A percentile compares a stretch with the other conserved stretches of the same genome.
phyloP scores from a whole-genome alignment of 2,888 invertebrate genomes.

The Pollenia amentaria region DNA sequence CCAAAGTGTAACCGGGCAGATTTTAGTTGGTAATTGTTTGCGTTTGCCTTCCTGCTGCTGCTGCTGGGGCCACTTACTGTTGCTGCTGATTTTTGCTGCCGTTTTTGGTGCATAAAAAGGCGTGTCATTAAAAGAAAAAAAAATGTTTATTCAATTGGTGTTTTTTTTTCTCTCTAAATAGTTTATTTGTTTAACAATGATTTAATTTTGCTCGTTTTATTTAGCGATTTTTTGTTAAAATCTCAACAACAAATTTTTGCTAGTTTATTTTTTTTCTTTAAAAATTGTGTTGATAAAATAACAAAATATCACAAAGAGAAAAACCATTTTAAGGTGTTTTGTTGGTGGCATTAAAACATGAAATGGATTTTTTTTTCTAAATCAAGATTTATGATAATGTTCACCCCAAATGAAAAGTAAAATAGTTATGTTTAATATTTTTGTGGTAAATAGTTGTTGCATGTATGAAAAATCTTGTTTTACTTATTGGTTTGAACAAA shows the following conservation, averaged over 20 bases:
- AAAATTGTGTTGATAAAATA: slow-evolving; percentile 66
- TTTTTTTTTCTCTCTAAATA: slow-evolving; percentile 60
- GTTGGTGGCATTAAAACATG: slow-evolving; percentile 71
- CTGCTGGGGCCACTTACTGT: slow-evolving; percentile 19
- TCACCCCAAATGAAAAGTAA: slow-evolving; percentile 68
- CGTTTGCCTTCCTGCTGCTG: slow-evolving; percentile 43
- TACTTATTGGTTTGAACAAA: slow-evolving; percentile 37
- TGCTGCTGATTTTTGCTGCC: slow-evolving; percentile 51
- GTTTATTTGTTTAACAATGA: slow-evolving; percentile 73
- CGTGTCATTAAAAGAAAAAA: slow-evolving; percentile 69
- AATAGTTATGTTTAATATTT: slow-evolving; percentile 53
- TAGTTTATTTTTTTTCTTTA: slow-evolving; percentile 18
- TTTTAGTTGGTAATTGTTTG: slow-evolving; percentile 25
- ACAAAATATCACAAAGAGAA: slow-evolving; percentile 33
- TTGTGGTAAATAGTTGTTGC: slow-evolving; percentile 46
- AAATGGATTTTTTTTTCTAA: slow-evolving; percentile 48
- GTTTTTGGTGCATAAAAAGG: slow-evolving; percentile 64
- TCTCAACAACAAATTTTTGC: slow-evolving; percentile 68
- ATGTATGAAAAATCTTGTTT: slow-evolving; percentile 60
- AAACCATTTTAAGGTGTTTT: slow-evolving; percentile 67
- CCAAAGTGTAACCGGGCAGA: slow-evolving; percentile 21
- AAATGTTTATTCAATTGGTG: slow-evolving; percentile 65
- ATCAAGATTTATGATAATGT: slow-evolving; percentile 74
- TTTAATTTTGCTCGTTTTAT: slow-evolving; percentile 66
- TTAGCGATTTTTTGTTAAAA: slow-evolving; percentile 45